Evolutionary conservation across 2,888 invertebrate genomes (phyloP).

Genomic region (Eupelmus urozonus): DNA sequence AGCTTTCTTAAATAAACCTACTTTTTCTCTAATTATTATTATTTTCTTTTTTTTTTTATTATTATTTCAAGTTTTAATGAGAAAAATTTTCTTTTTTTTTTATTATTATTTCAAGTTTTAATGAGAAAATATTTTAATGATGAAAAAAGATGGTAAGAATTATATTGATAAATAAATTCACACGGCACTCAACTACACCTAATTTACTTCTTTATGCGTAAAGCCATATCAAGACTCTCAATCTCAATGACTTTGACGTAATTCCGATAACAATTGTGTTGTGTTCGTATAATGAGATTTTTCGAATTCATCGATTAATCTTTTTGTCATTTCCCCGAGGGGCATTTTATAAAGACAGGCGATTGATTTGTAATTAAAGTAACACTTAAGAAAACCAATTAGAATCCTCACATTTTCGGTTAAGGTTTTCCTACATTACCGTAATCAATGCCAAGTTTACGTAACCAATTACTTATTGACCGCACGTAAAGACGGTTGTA

Average conservation of each 20-base stretch:
- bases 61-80: too few relatives aligned
- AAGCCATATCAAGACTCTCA: not conserved
- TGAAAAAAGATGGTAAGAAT: not conserved
- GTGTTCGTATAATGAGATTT: not conserved
- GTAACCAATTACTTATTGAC: too few relatives aligned
- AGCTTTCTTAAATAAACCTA: too few relatives aligned
- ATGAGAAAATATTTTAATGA: not conserved
- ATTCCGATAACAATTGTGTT: not conserved
- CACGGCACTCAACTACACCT: not conserved
- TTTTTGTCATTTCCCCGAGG: not conserved
- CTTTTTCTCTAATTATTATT: too few relatives aligned
- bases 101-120: not conserved
- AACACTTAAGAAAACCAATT: not conserved
- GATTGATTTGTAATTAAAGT: not conserved
- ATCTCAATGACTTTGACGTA: not conserved
- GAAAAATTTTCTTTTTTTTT: too few relatives aligned
- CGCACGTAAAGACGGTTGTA: too few relatives aligned
- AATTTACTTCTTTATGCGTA: not conserved
- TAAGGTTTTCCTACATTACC: too few relatives aligned
- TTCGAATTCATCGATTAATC: not conserved
- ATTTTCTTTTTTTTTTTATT: too few relatives aligned
- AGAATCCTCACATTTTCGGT: not conserved
- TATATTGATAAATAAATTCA: too few relatives aligned
- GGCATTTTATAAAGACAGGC: not conserved
- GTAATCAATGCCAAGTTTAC: too few relatives aligned